Evolutionary conservation across 2,797 vertebrate species (phyloP).

Genomic region (Gallirallus australis): DNA sequence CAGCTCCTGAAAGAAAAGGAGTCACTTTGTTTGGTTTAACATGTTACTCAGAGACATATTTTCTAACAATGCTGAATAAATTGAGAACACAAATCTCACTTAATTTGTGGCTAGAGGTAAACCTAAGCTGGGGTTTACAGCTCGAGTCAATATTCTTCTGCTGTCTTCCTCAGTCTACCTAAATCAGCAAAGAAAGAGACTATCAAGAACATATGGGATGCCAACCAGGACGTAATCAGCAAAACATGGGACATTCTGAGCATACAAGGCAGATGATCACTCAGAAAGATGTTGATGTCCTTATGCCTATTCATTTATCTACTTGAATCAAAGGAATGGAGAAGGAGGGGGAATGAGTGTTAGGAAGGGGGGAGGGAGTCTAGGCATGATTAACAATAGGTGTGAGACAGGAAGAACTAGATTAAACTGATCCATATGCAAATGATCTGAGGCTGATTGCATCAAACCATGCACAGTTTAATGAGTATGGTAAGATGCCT

Average conservation of each 20-base stretch:
- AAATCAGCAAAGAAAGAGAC: slow-evolving; percentile 63
- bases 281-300: slow-evolving; percentile 78
- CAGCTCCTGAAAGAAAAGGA: not conserved
- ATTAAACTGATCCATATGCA: slow-evolving; percentile 84
- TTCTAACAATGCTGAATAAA: slow-evolving; percentile 6
- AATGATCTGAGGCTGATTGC: slow-evolving; percentile 80
- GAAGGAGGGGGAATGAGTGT: slow-evolving; percentile 33
- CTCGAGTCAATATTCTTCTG: slow-evolving; percentile 27
- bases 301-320: slow-evolving; percentile 79
- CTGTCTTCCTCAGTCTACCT: slow-evolving; percentile 28
- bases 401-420: slow-evolving; percentile 79
- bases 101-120: slow-evolving; percentile 47
- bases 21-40: not conserved
- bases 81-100: not conserved
- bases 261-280: slow-evolving; percentile 66
- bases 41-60: not conserved
- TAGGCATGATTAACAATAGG: slow-evolving; percentile 81
- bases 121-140: not conserved
- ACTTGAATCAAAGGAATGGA: slow-evolving; percentile 76
- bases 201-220: slow-evolving; percentile 63
- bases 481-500: slow-evolving; percentile 80
- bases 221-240: slow-evolving; percentile 64
- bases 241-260: slow-evolving; percentile 56
- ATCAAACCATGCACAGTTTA: slow-evolving; percentile 80
- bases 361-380: slow-evolving; percentile 42